Percentiles rank a stretch among this genome's conserved stretches.
These are phyloP conservation scores for Perccottus glenii DNA, from an alignment of 2,113 vertebrate genomes.

Conservation along the genomic window DNA sequence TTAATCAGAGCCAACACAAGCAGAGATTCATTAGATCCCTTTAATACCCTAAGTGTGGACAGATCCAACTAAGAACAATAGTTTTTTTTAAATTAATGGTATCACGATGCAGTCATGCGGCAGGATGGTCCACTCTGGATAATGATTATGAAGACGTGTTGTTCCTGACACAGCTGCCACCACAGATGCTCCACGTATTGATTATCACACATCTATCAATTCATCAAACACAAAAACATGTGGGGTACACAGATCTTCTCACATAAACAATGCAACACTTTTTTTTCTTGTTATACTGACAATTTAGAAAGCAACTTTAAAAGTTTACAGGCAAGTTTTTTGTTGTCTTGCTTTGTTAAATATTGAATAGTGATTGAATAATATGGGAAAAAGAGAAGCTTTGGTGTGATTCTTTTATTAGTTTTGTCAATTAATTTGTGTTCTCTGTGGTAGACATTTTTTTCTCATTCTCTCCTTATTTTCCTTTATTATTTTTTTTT, in stretches of 20 bases:
- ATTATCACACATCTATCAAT: conserved; percentile 72
- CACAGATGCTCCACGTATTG: conserved; percentile 63
- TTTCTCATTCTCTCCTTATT: too few species aligned
- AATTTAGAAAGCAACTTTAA: too few species aligned
- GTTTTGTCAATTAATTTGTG: too few species aligned
- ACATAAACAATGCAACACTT: neutral
- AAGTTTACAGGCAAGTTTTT: too few species aligned
- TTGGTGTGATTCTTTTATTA: too few species aligned
- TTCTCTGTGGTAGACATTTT: too few species aligned
- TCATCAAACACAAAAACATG: conserved; percentile 3
- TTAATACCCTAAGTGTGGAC: conserved; percentile 57
- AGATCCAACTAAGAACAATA: conserved; percentile 42
- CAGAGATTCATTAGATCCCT: conserved; percentile 77
- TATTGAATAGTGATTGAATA: too few species aligned
- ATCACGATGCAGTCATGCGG: conserved; percentile 32
- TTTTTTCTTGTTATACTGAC: too few species aligned
- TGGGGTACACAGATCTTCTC: neutral
- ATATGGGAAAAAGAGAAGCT: too few species aligned
- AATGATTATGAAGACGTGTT: neutral
- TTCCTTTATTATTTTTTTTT: too few species aligned
- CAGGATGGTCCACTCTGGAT: conserved; percentile 20
- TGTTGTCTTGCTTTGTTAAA: too few species aligned
- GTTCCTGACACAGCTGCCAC: neutral
- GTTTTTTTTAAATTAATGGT: conserved; percentile 57
- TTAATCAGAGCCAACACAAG: conserved; percentile 73